phyloP scores from a whole-genome alignment of 2,113 vertebrate species.

The Dipodomys spectabilis region DNA sequence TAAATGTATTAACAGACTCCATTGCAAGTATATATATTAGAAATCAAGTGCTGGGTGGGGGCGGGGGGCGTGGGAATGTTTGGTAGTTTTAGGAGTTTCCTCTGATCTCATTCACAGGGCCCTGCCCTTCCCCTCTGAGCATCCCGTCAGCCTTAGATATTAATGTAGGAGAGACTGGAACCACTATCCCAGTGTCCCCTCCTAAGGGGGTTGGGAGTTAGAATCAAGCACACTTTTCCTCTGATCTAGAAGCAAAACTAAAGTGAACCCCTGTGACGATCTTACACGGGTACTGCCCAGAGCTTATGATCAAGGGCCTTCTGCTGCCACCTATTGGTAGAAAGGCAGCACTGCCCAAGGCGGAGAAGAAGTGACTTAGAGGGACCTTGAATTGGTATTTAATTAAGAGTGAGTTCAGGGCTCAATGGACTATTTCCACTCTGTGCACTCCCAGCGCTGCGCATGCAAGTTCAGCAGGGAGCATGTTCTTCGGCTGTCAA shows the following conservation, averaged over 20 bases:
- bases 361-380: accelerated
- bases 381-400: background rate
- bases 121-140: background rate
- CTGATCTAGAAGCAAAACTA: background rate
- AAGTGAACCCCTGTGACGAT: background rate
- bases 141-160: background rate
- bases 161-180: background rate
- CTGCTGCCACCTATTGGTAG: constrained; percentile 65
- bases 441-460: background rate
- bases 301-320: accelerated
- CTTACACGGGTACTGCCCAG: accelerated
- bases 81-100: background rate
- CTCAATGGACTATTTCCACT: background rate
- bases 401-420: background rate
- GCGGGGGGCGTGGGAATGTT: no score
- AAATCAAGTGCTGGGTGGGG: background rate
- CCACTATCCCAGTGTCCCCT: background rate
- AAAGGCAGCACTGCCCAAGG: background rate
- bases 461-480: background rate
- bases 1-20: no score
- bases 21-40: background rate
- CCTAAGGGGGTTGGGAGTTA: background rate
- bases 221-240: background rate
- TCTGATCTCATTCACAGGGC: background rate
- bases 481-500: background rate